Base-by-base conservation (phyloP, 2,797 vertebrate genomes). In the Cynopterus sphinx region DNA sequence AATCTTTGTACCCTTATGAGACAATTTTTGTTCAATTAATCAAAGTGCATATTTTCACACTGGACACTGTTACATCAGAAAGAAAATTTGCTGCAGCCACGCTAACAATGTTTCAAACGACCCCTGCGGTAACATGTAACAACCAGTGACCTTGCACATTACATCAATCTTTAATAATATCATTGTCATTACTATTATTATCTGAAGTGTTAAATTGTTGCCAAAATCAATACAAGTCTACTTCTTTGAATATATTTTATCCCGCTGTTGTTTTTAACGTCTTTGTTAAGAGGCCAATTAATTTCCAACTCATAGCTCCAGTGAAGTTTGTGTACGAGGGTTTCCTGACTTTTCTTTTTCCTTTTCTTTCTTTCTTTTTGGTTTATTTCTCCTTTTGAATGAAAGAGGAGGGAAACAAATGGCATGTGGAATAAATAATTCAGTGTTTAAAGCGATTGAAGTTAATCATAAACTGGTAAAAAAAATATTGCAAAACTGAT, bases 161-260 rank as follows among this genome's bases (percentile, higher is more conserved):
- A 93, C 97, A 97, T 98, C 97, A 70, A 97, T 98, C 97, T 97
- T 98, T 97, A 98, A 98, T 98, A 97, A 98, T 98, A 98, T 98
- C 96, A 57, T 98, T 98, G 97, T 98, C 98, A 97, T 98, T 98
- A 98, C 97, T 98, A 89, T 97, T 98, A 98, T 98, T 98, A 98
- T 98, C 96, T 95, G 95, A 98, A 98, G 98, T 98, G 98, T 97
- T 98, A 98, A 98, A 98, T 98, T 98, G 93, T 98, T 98, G 96
- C 98, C 97, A 97, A 97, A 98, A 98, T 98, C 98, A 96, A 98
- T 98, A 81, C 97, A 90, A 85, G 79, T 97, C 98, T 98, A 95
- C 96, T 4, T 53, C 97, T 98, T 95, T 68, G 63, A 84, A 83
- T 84, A 51, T 94, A 39, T 98, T 98, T 98, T 97, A 97, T 88